phyloP scores from a whole-genome alignment of 1,140 invertebrate species.

The Drosophila novamexicana region DNA sequence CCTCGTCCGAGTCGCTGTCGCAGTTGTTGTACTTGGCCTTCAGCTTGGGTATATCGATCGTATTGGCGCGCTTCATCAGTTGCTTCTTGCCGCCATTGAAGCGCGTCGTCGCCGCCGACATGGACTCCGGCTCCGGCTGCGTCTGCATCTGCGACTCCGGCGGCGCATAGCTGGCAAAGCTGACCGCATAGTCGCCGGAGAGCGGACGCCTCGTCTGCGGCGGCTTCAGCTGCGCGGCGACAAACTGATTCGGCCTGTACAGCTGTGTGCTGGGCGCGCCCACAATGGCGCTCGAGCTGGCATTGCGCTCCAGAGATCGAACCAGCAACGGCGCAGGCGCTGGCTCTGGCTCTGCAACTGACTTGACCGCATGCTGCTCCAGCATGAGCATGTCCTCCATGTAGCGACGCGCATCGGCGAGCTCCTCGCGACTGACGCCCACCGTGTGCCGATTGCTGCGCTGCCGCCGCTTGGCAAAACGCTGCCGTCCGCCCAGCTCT shows the following conservation, averaged over 20 bases:
- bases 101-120: constrained; percentile 65
- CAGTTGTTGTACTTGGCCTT: constrained; percentile 68
- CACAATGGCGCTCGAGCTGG: constrained; percentile 67
- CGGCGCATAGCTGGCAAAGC: constrained; percentile 56
- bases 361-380: constrained; percentile 51
- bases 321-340: constrained; percentile 12
- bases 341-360: neutral
- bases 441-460: constrained; percentile 90
- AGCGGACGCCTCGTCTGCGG: constrained; percentile 47
- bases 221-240: constrained; percentile 31
- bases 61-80: constrained; percentile 94
- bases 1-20: constrained; percentile 76
- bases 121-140: neutral
- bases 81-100: constrained; percentile 88
- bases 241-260: constrained; percentile 75
- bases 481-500: constrained; percentile 59
- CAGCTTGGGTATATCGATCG: constrained; percentile 92
- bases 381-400: constrained; percentile 88
- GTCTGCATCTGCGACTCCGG: no score
- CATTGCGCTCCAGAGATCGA: constrained; percentile 62
- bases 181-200: constrained; percentile 75
- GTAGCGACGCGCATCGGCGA: constrained; percentile 90
- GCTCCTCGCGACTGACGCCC: constrained; percentile 91
- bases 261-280: constrained; percentile 76
- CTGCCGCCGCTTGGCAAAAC: constrained; percentile 84